Base-by-base conservation (phyloP, 2,888 invertebrate species). In the Dasypolia templi region DNA sequence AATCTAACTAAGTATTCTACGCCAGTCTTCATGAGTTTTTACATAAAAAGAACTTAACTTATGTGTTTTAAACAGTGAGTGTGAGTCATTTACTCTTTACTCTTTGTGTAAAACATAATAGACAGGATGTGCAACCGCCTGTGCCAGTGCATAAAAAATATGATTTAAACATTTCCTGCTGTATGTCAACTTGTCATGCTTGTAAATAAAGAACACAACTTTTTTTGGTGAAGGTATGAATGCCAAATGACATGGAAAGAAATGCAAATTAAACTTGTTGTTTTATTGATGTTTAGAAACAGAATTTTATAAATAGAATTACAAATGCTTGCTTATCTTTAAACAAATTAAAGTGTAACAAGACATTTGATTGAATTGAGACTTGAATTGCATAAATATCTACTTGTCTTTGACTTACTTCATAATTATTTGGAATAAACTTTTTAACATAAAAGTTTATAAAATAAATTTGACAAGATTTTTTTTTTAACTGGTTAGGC, bases 91-190 rank as follows among this genome's bases (percentile, higher is more conserved):
- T 29, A 83, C 55, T 62, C 12, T 72, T 61, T 11, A 42, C 74
- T 80, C 81, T 78, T 78, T 86, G 75, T 82, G 67, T 74, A 64
- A 51, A 70, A 79, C 74, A 81, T 79, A 86, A 85, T 62, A 73
- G 76, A 46, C 81, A 87, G 84, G 86, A 87, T 85, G 84, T 77
- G 55, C 44, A 26, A 55, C 71, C 14, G 61, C 62, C 73, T 67
- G 61, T 79, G 79, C 56, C 51, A 11, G 7, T 59, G 75, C 76
- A 84, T 84, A 49, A 63, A 70, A 83, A 64, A 75, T 72, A 26
- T 32, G 22, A 65, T 70, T 81, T 77, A 56, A 77, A 79, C 75
- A 63, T 72, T 49, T 62, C 56, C 77, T 74, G 44, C 42, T 66
- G 26, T 26, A 69, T 46, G 26, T 44, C 12, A 64, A 46, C 39